A percentile compares a stretch with the other conserved stretches of the same genome.
These are phyloP conservation scores for Prorops nasuta DNA, from an alignment of 1,140 invertebrate genomes.

Conservation along the genomic window DNA sequence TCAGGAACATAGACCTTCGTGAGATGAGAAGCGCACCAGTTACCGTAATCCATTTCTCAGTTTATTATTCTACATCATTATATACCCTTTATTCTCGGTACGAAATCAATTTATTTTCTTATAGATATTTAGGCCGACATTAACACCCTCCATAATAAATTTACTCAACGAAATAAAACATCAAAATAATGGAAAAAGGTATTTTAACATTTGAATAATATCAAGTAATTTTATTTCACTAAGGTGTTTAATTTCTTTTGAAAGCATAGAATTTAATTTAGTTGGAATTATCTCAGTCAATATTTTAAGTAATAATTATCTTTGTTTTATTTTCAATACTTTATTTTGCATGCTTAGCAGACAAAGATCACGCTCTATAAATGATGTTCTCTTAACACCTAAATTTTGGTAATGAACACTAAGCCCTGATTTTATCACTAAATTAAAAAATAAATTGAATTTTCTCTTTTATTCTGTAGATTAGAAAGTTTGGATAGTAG, in stretches of 20 bases:
- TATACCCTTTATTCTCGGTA: slow-evolving; percentile 1
- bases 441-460: neutral
- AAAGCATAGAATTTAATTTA: too few relatives aligned
- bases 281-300: too few relatives aligned
- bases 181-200: slow-evolving; percentile 46
- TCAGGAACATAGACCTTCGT: slow-evolving; percentile 82
- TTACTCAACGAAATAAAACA: slow-evolving; percentile 51
- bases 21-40: slow-evolving; percentile 71
- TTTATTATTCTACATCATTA: slow-evolving; percentile 8
- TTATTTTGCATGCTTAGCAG: slow-evolving; percentile 42
- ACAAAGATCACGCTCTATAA: slow-evolving; percentile 37
- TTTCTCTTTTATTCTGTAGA: slow-evolving; percentile 25
- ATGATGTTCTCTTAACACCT: slow-evolving; percentile 26
- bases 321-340: too few relatives aligned
- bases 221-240: too few relatives aligned
- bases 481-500: slow-evolving; percentile 32
- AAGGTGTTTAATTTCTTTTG: too few relatives aligned
- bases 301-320: too few relatives aligned
- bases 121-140: slow-evolving; percentile 53
- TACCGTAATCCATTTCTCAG: slow-evolving; percentile 48
- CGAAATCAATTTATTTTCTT: slow-evolving; percentile 13
- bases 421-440: neutral
- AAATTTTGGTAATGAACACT: slow-evolving; percentile 45
- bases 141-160: slow-evolving; percentile 47
- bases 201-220: too few relatives aligned